Evolutionary conservation across 1,140 invertebrate genomes (phyloP).

Genomic region (Steinernema feltiae): DNA sequence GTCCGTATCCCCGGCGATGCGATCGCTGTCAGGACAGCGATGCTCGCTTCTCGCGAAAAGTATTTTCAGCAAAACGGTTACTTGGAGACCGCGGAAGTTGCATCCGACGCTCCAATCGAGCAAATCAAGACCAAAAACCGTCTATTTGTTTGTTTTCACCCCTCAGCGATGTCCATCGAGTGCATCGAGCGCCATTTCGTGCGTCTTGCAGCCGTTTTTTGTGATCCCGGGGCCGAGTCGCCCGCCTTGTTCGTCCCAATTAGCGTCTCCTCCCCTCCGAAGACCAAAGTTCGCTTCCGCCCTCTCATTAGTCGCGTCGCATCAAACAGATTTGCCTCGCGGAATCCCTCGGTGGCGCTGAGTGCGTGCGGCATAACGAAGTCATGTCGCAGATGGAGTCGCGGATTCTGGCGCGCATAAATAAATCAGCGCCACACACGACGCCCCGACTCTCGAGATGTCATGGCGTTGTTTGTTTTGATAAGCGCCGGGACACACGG

Average conservation of each 20-base stretch:
- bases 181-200: too few relatives aligned
- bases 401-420: background rate
- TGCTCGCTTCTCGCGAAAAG: too few relatives aligned
- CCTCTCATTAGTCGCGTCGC: background rate
- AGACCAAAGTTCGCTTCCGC: background rate
- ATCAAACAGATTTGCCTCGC: background rate
- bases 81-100: too few relatives aligned
- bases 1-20: too few relatives aligned
- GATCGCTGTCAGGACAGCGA: too few relatives aligned
- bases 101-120: too few relatives aligned
- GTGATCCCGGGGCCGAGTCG: background rate
- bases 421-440: background rate
- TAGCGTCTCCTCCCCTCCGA: background rate
- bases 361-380: background rate
- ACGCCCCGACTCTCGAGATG: background rate
- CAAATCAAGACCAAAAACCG: too few relatives aligned
- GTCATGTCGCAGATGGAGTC: background rate
- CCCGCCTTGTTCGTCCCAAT: background rate
- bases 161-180: too few relatives aligned
- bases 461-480: background rate
- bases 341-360: background rate
- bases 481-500: background rate
- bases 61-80: too few relatives aligned
- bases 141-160: too few relatives aligned
- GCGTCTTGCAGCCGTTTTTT: too few relatives aligned